Base-by-base conservation (phyloP, 2,113 vertebrate genomes). In the Pandion haliaetus region DNA sequence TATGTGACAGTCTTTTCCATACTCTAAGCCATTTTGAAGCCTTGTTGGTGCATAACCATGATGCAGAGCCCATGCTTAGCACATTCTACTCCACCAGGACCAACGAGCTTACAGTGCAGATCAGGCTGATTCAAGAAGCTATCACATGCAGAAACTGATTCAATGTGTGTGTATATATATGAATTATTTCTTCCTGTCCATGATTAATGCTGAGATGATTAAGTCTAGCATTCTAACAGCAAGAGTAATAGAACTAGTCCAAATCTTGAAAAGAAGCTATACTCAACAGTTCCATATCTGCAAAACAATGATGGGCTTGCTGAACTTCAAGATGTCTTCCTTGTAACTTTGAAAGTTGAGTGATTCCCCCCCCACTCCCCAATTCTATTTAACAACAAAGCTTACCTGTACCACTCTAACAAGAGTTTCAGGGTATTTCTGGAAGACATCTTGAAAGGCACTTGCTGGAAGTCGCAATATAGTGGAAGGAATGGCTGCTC, bases 391-490 rank as follows among this genome's bases (percentile, higher is more conserved):
- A 34, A 29, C 8, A 38, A 26, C 0, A 0, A 26, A 47, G 57
- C 97, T 78, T 26, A 99, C 99, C 99, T 99, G 99, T 5, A 99
- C 98, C 45, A 99, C 99, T 29, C 99, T 98, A 34, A 99, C 98
- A 12, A 99, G 98, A 21, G 99, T 99, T 62, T 99, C 99, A 0
- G 99, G 99, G 12, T 99, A 99, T 76, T 99, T 99, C 67, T 99
- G 98, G 96, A 99, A 99, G 28, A 99, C 98, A 0, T 99, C 98
- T 57, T 99, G 98, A 34, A 99, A 99, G 31, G 99, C 99, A 34
- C 94, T 97, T 4, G 99, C 99, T 29, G 99, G 99, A 13, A 99
- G 99, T 13, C 98, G 98, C 77, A 99, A 95, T 16, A 99, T 93
- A 0, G 98, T 99, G 95, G 99, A 98, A 0, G 98, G 98, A 11